These are phyloP conservation scores for Morus bassanus DNA, from an alignment of 2,797 vertebrate genomes.

Conservation along the genomic window DNA sequence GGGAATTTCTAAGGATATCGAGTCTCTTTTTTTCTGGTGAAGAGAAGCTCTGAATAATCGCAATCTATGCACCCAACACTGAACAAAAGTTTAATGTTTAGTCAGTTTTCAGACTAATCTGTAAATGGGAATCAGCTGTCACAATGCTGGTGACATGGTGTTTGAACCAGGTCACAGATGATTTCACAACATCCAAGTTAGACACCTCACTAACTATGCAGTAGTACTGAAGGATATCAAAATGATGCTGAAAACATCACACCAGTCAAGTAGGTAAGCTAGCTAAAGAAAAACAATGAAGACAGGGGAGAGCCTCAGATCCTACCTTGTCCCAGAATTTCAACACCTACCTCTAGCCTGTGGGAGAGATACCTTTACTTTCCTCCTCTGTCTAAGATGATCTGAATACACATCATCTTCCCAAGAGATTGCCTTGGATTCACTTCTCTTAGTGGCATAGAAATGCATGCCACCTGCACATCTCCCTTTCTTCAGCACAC, in stretches of 20 bases:
- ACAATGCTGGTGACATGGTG: neutral
- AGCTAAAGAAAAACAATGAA: neutral
- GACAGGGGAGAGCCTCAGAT: neutral
- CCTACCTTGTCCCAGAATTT: neutral
- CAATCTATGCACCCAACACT: neutral
- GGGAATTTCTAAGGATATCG: neutral
- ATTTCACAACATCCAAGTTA: neutral
- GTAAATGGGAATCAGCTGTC: neutral
- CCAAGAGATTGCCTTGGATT: neutral
- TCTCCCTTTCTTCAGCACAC: neutral
- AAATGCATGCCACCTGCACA: no score
- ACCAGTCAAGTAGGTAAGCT: neutral
- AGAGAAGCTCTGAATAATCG: neutral
- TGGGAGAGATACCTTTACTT: neutral
- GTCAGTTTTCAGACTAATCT: neutral
- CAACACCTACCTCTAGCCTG: neutral
- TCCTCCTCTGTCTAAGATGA: neutral
- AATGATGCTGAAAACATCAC: neutral
- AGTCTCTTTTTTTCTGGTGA: neutral
- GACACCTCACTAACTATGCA: neutral
- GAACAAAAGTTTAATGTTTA: neutral
- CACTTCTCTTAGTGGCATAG: neutral
- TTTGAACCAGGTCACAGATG: neutral
- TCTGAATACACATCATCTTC: neutral
- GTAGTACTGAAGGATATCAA: neutral